A percentile compares a stretch with the other conserved stretches of the same genome.
Conservation (phyloP, 2,888 invertebrate genomes). For the Choristoneura rosaceana region DNA sequence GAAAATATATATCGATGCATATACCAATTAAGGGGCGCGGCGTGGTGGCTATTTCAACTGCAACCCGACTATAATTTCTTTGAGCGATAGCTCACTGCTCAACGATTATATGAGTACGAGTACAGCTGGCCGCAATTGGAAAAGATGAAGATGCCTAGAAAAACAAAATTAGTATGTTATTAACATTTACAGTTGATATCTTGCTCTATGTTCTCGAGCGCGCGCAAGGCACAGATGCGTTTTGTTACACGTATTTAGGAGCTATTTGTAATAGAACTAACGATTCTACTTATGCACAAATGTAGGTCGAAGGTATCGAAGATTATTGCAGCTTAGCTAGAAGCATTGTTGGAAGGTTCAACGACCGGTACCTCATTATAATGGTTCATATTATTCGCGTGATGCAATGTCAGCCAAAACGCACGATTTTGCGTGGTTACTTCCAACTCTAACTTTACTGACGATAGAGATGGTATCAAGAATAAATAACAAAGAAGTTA, state of each 20-base stretch:
- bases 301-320: constrained; percentile 57
- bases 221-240: neutral
- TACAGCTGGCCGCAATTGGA: no score
- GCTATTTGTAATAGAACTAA: constrained; percentile 8
- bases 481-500: constrained; percentile 31
- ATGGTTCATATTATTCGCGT: constrained; percentile 63
- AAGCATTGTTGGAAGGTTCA: constrained; percentile 59
- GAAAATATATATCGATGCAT: no score
- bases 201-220: no score
- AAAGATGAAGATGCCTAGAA: no score
- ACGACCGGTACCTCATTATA: constrained; percentile 58
- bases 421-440: constrained; percentile 45
- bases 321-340: constrained; percentile 47
- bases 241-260: constrained; percentile 19
- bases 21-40: no score
- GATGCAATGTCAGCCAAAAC: constrained; percentile 55
- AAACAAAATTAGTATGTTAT: no score
- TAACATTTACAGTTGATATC: no score
- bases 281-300: constrained; percentile 44
- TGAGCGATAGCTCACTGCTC: no score
- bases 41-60: no score
- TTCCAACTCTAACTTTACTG: constrained; percentile 28
- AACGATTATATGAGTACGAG: no score
- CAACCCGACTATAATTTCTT: no score
- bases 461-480: constrained; percentile 39